Evolutionary conservation across 2,113 vertebrate genomes (phyloP), one percentile per base, ranked within the genome.

Genomic region (Pycnonotus jocosus): DNA sequence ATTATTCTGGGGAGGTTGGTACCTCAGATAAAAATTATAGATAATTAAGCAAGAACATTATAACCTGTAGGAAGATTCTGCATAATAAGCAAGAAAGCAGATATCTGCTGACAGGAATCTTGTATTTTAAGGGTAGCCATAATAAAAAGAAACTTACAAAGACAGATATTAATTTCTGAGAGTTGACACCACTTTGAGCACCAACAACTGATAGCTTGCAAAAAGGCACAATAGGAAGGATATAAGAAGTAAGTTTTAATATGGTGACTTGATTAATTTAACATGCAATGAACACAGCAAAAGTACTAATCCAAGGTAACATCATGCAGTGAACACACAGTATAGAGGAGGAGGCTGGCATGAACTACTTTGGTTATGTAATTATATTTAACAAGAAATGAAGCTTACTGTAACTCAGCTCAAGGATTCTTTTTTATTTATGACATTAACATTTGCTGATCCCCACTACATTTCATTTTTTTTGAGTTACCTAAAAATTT

Each of bases 71-170:
- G 62, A 92, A 94, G 40, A 81, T 38, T 71, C 77, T 80, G 69
- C 57, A 62, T 71, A 85, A 54, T 60, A 92, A 92, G 73, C 62
- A 64, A 84, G 50, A 95, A 97, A 91, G 90, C 31, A 80, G 93
- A 0, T 58, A 89, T 82, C 88, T 96, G 92, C 90, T 91, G 81
- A 94, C n/a, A 95, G 73, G 88, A 90, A 92, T 85, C 91, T 91
- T 45, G 57, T 65, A 88, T 57, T 88, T 92, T 95, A 92, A 94
- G 86, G 82, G 89, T 93, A 96, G 91, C 92, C 93, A 73, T 82
- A 97, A 96, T 80, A 96, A 96, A 96, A 96, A 96, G 50, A 97
- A 97, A 97, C 97, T 97, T 97, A 97, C 96, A 96, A 97, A 96
- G 93, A 97, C 77, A 97, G 97, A 95, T 86, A 96, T 88, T 97